Evolutionary conservation across 2,797 vertebrate genomes (phyloP), one percentile per base, ranked within the genome.

Genomic region (Labeo calbasu): DNA sequence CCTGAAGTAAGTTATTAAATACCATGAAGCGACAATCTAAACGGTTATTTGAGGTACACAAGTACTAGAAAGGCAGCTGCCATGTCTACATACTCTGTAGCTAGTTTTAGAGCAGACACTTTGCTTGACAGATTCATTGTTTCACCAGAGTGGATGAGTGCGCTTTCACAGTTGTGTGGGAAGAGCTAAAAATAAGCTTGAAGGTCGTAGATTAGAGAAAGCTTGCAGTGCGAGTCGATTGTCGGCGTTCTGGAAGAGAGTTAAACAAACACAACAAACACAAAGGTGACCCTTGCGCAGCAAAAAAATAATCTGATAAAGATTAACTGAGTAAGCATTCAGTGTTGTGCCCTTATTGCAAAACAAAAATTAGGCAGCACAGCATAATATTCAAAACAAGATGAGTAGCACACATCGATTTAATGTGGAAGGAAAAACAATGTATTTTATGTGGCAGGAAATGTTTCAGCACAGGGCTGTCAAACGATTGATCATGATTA

Each of bases 141-240:
- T 72, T 53, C 36, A 66, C n/a, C 36, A 77, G 17, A 28, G 72
- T 65, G 25, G 69, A 48, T 28, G 71, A 36, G 25, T 28, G 79
- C 8, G 17, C 57, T 65, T 69, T 75, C 53, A 28, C 75, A 79
- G 70, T 61, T 70, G 61, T 65, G 68, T 48, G 46, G 51, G 63
- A 71, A 65, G 51, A 65, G 79, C 65, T 81, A 83, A 87, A 86
- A 83, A 77, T 83, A 84, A 87, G 66, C 59, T 73, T 63, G 70
- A 70, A 79, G 82, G 79, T 76, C 81, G 11, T 28, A 61, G 72
- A 72, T 73, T 79, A 88, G 63, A 71, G 65, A 81, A 70, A 21
- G 71, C 71, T 72, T 40, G 69, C 66, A 19, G 46, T 61, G 48
- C 0, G 59, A 66, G 51, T 63, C 9, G 23, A 73, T 46, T 53